A percentile compares a stretch with the other conserved stretches of the same genome.
Conservation (phyloP, 2,797 vertebrate genomes). For the Chlorospingus flavigularis region DNA sequence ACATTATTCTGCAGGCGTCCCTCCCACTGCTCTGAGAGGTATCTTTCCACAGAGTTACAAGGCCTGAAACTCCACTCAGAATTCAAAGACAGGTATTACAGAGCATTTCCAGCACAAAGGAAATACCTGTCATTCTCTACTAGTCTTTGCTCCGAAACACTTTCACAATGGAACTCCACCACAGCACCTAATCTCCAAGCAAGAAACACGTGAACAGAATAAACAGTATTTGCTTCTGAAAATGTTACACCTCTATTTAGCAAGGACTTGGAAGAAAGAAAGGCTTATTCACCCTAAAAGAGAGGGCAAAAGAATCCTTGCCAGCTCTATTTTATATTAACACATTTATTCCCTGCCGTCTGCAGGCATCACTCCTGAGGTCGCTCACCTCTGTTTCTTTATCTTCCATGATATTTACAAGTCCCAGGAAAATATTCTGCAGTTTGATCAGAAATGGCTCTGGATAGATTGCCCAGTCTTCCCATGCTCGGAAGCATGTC, state of each 20-base stretch:
- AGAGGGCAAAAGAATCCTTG: neutral
- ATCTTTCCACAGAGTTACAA: neutral
- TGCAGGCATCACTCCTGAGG: neutral
- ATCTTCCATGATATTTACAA: conserved; percentile 91
- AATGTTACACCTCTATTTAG: neutral
- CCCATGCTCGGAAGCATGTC: conserved; percentile 98
- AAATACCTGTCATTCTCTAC: neutral
- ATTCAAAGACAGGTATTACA: neutral
- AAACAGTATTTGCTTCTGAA: neutral
- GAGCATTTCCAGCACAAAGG: neutral
- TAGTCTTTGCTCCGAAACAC: neutral
- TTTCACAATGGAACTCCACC: neutral
- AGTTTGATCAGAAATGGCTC: conserved; percentile 98
- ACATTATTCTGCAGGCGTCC: too few relatives aligned
- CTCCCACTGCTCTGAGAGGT: neutral
- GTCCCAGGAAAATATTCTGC: conserved; percentile 97
- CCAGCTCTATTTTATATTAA: neutral
- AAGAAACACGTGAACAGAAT: neutral
- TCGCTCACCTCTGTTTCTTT: conserved; percentile 82
- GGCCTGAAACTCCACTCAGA: neutral
- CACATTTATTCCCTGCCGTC: neutral
- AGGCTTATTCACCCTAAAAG: neutral
- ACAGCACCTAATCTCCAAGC: neutral
- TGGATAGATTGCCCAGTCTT: conserved; percentile 99
- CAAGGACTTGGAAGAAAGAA: neutral